Conservation (phyloP, 2,888 invertebrate genomes). For the Ectropis crepuscularia region DNA sequence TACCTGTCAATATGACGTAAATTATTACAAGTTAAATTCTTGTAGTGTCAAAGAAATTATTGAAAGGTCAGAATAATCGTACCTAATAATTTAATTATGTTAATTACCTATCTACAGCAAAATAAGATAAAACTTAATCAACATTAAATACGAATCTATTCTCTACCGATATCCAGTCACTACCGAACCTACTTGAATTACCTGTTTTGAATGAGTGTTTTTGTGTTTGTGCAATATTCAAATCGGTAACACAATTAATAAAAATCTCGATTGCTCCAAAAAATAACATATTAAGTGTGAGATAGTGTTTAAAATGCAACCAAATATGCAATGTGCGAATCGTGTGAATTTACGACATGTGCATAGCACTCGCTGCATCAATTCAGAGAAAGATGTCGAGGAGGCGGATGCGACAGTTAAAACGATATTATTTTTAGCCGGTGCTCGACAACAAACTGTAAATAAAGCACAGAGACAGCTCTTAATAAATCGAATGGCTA, state of each 20-base stretch:
- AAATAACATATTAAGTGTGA: not conserved
- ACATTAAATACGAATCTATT: conserved; percentile 12
- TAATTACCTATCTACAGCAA: not conserved
- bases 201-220: conserved; percentile 15
- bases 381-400: conserved; percentile 55
- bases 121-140: conserved; percentile 2
- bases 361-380: conserved; percentile 47
- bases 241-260: conserved; percentile 10
- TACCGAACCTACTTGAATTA: conserved; percentile 9
- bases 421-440: conserved; percentile 58
- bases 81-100: conserved; percentile 1
- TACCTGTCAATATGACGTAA: not conserved
- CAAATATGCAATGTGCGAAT: conserved; percentile 37
- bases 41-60: not conserved
- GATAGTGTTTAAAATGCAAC: conserved; percentile 6
- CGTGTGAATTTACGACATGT: conserved; percentile 46
- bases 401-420: conserved; percentile 60
- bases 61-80: not conserved
- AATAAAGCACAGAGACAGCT: conserved; percentile 68
- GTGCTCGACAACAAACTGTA: conserved; percentile 61
- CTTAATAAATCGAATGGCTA: conserved; percentile 72
- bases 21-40: not conserved
- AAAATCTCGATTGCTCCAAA: not conserved
- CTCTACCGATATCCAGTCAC: not conserved
- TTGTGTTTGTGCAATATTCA: conserved; percentile 4